These are phyloP conservation scores for Clarias magur DNA, from an alignment of 2,113 vertebrate species.

Conservation along the genomic window DNA sequence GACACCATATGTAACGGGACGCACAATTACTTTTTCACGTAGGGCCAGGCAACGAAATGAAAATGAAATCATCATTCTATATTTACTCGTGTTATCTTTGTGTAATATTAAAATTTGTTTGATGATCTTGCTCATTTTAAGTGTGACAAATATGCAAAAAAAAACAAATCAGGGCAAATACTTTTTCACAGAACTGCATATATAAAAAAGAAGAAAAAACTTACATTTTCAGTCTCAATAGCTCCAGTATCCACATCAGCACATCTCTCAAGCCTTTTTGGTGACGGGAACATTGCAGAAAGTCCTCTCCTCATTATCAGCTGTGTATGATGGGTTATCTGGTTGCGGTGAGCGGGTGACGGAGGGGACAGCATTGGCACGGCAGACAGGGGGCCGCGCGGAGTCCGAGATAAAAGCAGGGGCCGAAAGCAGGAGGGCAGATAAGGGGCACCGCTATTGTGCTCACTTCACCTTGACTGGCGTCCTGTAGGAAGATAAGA, in stretches of 20 bases:
- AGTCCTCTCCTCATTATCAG: slow-evolving; percentile 18
- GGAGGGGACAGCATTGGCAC: slow-evolving; percentile 1
- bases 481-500: slow-evolving; percentile 57
- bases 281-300: background rate
- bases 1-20: no score
- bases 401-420: slow-evolving; percentile 41
- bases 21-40: no score
- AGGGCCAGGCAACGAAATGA: no score
- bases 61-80: no score
- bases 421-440: slow-evolving; percentile 36
- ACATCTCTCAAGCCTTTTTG: background rate
- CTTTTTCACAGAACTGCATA: no score
- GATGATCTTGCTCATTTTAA: no score
- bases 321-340: slow-evolving; percentile 35
- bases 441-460: slow-evolving; percentile 52
- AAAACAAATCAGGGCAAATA: no score
- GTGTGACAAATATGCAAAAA: no score
- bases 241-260: background rate
- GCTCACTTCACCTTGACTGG: slow-evolving; percentile 50
- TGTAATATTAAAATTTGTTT: no score
- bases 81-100: no score
- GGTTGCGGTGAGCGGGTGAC: background rate
- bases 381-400: slow-evolving; percentile 10
- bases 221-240: background rate
- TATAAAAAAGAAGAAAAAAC: no score